These are phyloP conservation scores for Drosophila siamana DNA, from an alignment of 2,888 invertebrate species.

Conservation along the genomic window DNA sequence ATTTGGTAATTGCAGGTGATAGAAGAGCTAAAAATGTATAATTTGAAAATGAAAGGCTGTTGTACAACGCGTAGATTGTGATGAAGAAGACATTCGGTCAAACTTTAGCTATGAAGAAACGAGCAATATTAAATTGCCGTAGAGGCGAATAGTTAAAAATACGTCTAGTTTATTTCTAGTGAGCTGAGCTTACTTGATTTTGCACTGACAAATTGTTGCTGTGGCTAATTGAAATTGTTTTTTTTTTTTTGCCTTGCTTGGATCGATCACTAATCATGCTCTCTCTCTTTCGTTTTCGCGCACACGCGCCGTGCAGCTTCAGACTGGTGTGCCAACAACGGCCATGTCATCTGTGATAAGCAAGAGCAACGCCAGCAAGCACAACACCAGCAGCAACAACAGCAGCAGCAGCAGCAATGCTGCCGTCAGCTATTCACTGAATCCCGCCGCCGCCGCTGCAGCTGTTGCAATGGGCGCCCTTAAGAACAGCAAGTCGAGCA, in stretches of 20 bases:
- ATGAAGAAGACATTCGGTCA: too few relatives aligned
- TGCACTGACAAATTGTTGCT: background rate
- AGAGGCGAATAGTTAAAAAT: too few relatives aligned
- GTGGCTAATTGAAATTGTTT: background rate
- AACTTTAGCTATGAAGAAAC: too few relatives aligned
- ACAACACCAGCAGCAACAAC: slow-evolving; percentile 44
- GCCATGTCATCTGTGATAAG: slow-evolving; percentile 85
- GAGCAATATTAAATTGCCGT: too few relatives aligned
- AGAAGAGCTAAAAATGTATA: too few relatives aligned
- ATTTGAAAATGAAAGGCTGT: too few relatives aligned
- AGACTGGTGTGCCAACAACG: slow-evolving; percentile 82
- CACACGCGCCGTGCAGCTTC: slow-evolving; percentile 66
- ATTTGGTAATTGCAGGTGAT: too few relatives aligned
- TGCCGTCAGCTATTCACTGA: slow-evolving; percentile 22
- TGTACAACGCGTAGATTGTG: too few relatives aligned
- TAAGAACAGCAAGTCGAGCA: slow-evolving; percentile 32
- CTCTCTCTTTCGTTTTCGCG: slow-evolving; percentile 32
- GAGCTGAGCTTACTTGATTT: too few relatives aligned
- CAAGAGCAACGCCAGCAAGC: slow-evolving; percentile 67
- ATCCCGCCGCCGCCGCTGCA: slow-evolving; percentile 35
- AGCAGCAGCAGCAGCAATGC: slow-evolving; percentile 48
- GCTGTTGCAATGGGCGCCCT: slow-evolving; percentile 31
- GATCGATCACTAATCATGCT: background rate
- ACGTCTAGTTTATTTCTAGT: too few relatives aligned
- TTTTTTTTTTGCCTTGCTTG: background rate